Conservation (phyloP, 2,113 vertebrate species). For the Brevimyrus niger region DNA sequence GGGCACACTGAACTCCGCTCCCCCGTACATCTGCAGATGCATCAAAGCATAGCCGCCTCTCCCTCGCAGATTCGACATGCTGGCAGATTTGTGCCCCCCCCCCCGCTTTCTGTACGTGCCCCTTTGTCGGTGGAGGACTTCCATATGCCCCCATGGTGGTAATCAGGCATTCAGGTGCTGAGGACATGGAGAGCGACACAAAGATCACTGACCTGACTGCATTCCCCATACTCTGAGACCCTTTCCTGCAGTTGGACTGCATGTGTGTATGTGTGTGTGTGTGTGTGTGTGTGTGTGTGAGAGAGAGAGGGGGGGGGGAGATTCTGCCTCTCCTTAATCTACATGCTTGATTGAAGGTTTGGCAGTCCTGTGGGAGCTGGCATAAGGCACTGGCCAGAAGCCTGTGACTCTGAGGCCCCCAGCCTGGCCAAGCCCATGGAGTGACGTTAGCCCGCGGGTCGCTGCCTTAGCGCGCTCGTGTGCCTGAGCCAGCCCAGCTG, state of each 20-base stretch:
- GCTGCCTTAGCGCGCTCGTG: not conserved
- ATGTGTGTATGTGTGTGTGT: not conserved
- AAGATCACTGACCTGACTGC: not conserved
- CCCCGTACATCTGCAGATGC: not conserved
- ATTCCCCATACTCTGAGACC: not conserved
- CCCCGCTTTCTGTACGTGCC: not conserved
- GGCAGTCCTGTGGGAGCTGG: not conserved
- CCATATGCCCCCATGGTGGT: not conserved
- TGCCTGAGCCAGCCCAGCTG: not conserved
- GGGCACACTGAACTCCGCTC: not conserved
- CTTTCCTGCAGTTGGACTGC: not conserved
- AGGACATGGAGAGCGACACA: not conserved
- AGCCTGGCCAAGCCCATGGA: not conserved
- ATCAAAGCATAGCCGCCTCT: not conserved
- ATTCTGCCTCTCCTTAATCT: not conserved
- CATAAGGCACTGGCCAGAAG: not conserved
- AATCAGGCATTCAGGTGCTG: not conserved
- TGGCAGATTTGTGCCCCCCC: not conserved
- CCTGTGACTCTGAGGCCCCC: not conserved
- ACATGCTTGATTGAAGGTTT: not conserved
- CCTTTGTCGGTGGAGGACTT: not conserved
- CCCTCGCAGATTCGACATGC: not conserved
- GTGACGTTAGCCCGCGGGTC: not conserved
- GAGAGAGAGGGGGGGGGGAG: not conserved
- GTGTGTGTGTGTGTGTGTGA: too few species aligned